Conservation (phyloP, 2,113 vertebrate species). For the Blennius ocellaris region DNA sequence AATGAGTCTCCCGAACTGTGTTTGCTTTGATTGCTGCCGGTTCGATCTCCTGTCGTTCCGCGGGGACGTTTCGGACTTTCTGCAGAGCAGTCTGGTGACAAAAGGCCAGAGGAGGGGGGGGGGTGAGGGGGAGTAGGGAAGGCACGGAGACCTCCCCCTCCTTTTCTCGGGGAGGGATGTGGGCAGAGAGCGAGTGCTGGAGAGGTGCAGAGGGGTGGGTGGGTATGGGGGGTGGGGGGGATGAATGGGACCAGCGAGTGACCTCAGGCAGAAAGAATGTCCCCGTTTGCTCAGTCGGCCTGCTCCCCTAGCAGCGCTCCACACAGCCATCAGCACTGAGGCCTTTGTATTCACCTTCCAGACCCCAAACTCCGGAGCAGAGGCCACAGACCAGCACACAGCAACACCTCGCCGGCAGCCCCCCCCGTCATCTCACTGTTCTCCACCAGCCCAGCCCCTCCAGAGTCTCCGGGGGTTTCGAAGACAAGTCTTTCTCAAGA, state of each 20-base stretch:
- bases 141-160: slow-evolving; percentile 65
- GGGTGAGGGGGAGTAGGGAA: slow-evolving; percentile 49
- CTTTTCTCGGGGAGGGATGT: slow-evolving; percentile 76
- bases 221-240: slow-evolving; percentile 77
- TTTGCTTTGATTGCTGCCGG: neutral
- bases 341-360: slow-evolving; percentile 86
- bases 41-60: slow-evolving; percentile 8
- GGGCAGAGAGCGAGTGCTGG: slow-evolving; percentile 82
- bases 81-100: slow-evolving; percentile 72
- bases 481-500: slow-evolving; percentile 26
- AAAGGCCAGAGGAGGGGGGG: slow-evolving; percentile 70
- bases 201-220: slow-evolving; percentile 74
- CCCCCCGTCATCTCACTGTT: slow-evolving; percentile 57
- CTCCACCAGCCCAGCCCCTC: slow-evolving; percentile 37
- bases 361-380: slow-evolving; percentile 79
- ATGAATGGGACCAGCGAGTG: slow-evolving; percentile 93
- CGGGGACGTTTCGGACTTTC: slow-evolving; percentile 41
- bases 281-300: slow-evolving; percentile 91
- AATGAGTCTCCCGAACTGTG: too few species aligned
- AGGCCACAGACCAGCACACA: slow-evolving; percentile 73
- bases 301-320: slow-evolving; percentile 83
- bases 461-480: slow-evolving; percentile 5
- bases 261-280: slow-evolving; percentile 95
- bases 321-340: slow-evolving; percentile 83
- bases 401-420: slow-evolving; percentile 55